Evolutionary conservation across 2,113 vertebrate genomes (phyloP), one percentile per base, ranked within the genome.

Genomic region (Nycticebus coucang): DNA sequence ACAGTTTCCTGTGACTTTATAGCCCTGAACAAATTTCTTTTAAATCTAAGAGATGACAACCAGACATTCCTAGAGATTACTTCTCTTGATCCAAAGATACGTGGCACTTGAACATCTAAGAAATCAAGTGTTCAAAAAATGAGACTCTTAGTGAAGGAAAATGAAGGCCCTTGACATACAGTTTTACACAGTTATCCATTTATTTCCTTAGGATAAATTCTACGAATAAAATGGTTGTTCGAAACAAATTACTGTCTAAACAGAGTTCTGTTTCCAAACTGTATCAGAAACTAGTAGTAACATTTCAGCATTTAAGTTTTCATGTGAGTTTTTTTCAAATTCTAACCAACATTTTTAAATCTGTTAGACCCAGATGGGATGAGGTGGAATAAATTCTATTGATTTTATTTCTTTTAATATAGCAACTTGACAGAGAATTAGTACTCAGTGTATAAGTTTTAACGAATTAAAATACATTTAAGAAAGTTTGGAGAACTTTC

Each of bases 341-440:
- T 55, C 68, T 19, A 86, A 79, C 55, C 82, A 62, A 64, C 75
- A 37, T 82, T 72, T 93, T 93, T 64, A 75, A 37, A 55, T 19
- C 64, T 74, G 21, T 87, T 72, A 86, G 33, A 41, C 86, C 7
- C 66, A 72, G 30, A 72, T 15, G 12, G 68, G 68, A 87, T 57
- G 22, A 87, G 33, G 11, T 66, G 21, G 37, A 85, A 84, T 75
- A 24, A 77, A 89, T 71, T 79, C 50, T 86, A 59, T 7, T 69
- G 89, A 60, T 69, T 69, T 87, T 77, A 30, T 66, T 89, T 94
- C 68, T 92, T 78, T 91, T 59, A 78, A 22, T 82, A 68, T 1
- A 33, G 45, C 9, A 11, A 55, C 6, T 62, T 69, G 15, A 57
- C 57, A 37, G 21, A 80, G 7, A 45, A n/a, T 26, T 77, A 35